Evolutionary conservation across 2,113 vertebrate species (phyloP), one percentile per base, ranked within the genome.

Genomic region (Misgurnus mizolepis): DNA sequence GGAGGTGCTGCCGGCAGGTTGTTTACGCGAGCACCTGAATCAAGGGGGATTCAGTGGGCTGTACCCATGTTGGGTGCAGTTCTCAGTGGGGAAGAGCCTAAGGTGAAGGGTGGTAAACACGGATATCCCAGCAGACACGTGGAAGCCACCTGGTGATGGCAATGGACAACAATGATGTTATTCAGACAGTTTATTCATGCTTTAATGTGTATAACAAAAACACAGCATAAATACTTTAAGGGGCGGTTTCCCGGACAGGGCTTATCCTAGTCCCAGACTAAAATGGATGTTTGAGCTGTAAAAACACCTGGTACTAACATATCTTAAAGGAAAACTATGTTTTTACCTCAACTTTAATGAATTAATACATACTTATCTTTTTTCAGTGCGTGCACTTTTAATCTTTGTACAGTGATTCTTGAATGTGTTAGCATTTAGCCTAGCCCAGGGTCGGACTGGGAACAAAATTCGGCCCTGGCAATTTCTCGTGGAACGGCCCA

Each of bases 81-180:
- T 92, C 95, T 95, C 92, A 95, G 88, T 92, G 95, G 80, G 95
- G 88, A 95, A 96, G 88, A 94, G 94, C 93, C 95, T 91, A 89
- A 94, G 95, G 93, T 94, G 94, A 89, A 96, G 93, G 83, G 95
- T 95, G 82, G 96, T 97, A 95, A 98, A 97, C 96, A 98, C 94
- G 83, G 95, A 93, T 90, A 95, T 88, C 95, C 94, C 91, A 89
- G 64, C 56, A 93, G 95, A 90, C 92, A 93, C 82, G 71, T 94
- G 85, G 53, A 22, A 47, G 47, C 58, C 65, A 69, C 22, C 58
- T 80, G 81, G 67, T 14, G 9, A 27, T 64, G 47, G 12, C 43
- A 39, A 70, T 56, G 65, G 66, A 67, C 49, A 77, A 47, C 43
- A 14, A 50, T 14, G 27, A 14, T 70, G 68, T 62, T 41, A 53